phyloP scores from a whole-genome alignment of 2,888 invertebrate genomes.

The Hecatera dysodea region DNA sequence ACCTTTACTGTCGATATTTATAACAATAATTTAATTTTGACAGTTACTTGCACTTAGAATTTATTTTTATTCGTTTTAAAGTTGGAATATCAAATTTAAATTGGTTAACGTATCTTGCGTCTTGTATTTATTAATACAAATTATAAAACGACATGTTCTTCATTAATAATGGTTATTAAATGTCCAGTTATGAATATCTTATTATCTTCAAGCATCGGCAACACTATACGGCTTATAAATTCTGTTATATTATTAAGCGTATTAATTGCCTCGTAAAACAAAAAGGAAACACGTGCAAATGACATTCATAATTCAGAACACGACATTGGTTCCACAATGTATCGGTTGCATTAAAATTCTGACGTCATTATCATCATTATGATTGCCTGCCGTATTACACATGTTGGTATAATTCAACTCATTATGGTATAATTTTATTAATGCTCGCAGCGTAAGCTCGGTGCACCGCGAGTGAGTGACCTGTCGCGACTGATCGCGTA shows the following conservation, averaged over 20 bases:
- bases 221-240: constrained; percentile 12
- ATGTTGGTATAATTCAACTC: constrained; percentile 49
- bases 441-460: constrained; percentile 44
- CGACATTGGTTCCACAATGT: constrained; percentile 33
- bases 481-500: constrained; percentile 66
- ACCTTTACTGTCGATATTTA: constrained; percentile 22
- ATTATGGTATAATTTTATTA: constrained; percentile 54
- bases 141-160: constrained; percentile 41
- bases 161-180: constrained; percentile 34
- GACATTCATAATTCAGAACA: constrained; percentile 26
- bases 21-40: constrained; percentile 33
- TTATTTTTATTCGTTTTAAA: constrained; percentile 33
- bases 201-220: constrained; percentile 26
- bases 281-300: constrained; percentile 35
- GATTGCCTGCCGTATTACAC: constrained; percentile 59
- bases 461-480: constrained; percentile 52
- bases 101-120: constrained; percentile 14
- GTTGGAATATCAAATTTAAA: constrained; percentile 25
- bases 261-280: constrained; percentile 54
- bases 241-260: constrained; percentile 21
- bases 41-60: constrained; percentile 17
- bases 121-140: constrained; percentile 41
- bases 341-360: constrained; percentile 55
- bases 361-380: constrained; percentile 46
- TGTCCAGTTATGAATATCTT: constrained; percentile 33